These are phyloP conservation scores for Chaetorhynchus papuensis DNA, from an alignment of 2,113 vertebrate species.

Conservation along the genomic window DNA sequence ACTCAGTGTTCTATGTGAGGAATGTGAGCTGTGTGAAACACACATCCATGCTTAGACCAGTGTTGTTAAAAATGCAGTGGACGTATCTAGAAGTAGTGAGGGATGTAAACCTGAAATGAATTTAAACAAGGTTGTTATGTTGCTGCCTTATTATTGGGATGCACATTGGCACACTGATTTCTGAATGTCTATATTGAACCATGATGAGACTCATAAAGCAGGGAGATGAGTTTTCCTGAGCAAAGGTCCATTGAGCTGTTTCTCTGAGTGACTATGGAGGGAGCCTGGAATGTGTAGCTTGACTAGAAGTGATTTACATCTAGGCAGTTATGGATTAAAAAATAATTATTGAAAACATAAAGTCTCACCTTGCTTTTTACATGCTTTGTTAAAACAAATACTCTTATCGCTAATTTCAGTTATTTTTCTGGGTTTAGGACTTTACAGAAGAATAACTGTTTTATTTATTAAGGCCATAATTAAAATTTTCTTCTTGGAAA, in stretches of 20 bases:
- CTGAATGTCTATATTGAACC: background rate
- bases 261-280: background rate
- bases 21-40: background rate
- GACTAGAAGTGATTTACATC: background rate
- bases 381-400: background rate
- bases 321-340: background rate
- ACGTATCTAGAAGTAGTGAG: background rate
- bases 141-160: background rate
- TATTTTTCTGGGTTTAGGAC: background rate
- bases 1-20: background rate
- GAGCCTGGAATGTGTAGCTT: background rate
- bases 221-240: background rate
- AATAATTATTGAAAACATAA: background rate
- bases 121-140: background rate
- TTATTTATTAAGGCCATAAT: background rate
- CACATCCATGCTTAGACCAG: background rate
- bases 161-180: background rate
- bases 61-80: background rate
- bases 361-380: background rate
- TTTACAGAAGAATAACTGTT: background rate
- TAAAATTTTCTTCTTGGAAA: background rate
- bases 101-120: background rate
- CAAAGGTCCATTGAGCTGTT: background rate
- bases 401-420: background rate
- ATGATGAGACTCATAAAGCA: background rate